phyloP scores from a whole-genome alignment of 2,888 invertebrate genomes.

The Mythimna vitellina region DNA sequence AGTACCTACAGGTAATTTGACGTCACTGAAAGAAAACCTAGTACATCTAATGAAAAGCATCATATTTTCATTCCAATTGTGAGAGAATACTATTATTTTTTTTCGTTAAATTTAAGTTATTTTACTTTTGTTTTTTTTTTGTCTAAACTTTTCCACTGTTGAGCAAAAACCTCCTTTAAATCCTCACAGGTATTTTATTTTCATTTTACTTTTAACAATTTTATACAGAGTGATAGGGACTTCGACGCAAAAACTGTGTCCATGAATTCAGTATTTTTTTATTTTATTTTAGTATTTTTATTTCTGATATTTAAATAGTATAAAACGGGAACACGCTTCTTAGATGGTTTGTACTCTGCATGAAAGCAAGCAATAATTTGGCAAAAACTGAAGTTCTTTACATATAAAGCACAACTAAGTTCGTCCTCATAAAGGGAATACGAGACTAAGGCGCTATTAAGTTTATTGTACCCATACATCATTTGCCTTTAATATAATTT shows the following conservation, averaged over 20 bases:
- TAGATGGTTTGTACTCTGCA: not conserved
- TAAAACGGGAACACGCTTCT: not conserved
- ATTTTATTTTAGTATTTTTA: not conserved
- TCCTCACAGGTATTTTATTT: no score
- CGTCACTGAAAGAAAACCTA: not conserved
- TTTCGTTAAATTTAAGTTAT: no score
- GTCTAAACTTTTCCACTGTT: no score
- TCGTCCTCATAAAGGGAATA: constrained; percentile 12
- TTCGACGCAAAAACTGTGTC: not conserved
- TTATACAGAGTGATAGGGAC: not conserved
- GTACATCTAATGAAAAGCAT: not conserved
- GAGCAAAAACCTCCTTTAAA: no score
- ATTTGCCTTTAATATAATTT: constrained; percentile 36
- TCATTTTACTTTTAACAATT: not conserved
- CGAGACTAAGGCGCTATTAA: constrained; percentile 29
- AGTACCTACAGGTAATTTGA: not conserved
- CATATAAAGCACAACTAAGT: constrained; percentile 8
- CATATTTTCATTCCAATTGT: no score
- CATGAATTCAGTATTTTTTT: not conserved
- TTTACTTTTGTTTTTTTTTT: no score
- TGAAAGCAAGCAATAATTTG: constrained; percentile 10
- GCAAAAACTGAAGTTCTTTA: constrained; percentile 11
- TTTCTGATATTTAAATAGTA: not conserved
- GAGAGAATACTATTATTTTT: not conserved
- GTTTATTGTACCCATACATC: constrained; percentile 58